A percentile compares a stretch with the other conserved stretches of the same genome.
These are phyloP conservation scores for Labeo catla DNA, from an alignment of 2,113 vertebrate species.

Conservation along the genomic window DNA sequence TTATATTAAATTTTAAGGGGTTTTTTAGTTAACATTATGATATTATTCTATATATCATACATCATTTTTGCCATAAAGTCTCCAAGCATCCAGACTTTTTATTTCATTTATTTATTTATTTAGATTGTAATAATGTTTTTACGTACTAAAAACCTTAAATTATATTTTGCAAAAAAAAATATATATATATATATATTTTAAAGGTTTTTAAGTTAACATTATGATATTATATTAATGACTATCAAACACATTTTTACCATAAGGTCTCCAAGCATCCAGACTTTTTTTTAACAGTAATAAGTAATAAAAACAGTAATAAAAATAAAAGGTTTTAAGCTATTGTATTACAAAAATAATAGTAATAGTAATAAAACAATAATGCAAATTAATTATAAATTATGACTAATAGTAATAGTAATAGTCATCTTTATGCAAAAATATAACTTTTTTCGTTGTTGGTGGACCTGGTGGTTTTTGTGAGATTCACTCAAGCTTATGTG, in stretches of 20 bases:
- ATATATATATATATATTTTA: neutral
- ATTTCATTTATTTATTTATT: neutral
- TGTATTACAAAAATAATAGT: neutral
- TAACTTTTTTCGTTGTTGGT: neutral
- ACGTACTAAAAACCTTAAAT: neutral
- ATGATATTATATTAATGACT: neutral
- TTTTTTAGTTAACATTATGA: too few relatives aligned
- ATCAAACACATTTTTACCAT: neutral
- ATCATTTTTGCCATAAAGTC: too few relatives aligned
- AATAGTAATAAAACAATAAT: neutral
- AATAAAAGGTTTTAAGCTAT: neutral
- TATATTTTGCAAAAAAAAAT: neutral
- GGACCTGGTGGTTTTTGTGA: neutral
- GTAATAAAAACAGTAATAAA: too few relatives aligned
- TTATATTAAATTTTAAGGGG: too few relatives aligned
- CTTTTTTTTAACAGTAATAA: neutral
- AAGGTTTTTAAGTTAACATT: neutral
- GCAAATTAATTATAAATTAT: neutral
- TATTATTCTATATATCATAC: too few relatives aligned
- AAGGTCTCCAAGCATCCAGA: neutral
- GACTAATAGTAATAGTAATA: too few relatives aligned
- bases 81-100: neutral
- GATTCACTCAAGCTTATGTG: neutral
- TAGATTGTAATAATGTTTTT: neutral
- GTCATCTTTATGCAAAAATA: neutral